phyloP scores from a whole-genome alignment of 2,113 vertebrate genomes.

The Crotalus helleri region DNA sequence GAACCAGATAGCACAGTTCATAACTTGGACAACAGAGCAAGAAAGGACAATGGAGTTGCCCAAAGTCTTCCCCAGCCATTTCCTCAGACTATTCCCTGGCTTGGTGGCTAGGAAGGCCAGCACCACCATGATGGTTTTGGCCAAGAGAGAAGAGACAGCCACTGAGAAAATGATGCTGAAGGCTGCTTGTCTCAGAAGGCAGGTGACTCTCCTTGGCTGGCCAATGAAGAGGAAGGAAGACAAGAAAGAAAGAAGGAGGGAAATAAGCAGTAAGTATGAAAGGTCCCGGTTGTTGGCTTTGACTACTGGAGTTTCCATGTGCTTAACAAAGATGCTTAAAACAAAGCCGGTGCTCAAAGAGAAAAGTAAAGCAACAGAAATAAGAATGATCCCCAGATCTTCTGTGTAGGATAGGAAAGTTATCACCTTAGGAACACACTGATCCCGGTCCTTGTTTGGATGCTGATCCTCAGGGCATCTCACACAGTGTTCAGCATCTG shows the following conservation, averaged over 20 bases:
- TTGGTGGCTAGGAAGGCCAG: too few relatives aligned
- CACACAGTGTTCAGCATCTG: too few relatives aligned
- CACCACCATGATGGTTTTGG: too few relatives aligned
- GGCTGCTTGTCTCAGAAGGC: too few relatives aligned
- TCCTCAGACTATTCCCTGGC: too few relatives aligned
- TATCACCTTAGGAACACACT: background rate
- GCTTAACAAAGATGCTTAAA: background rate
- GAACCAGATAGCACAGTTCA: background rate
- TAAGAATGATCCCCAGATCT: background rate
- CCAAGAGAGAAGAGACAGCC: too few relatives aligned
- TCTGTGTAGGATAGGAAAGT: background rate
- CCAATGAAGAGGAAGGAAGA: background rate
- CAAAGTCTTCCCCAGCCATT: too few relatives aligned
- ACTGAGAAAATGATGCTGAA: too few relatives aligned
- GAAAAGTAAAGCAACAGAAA: background rate
- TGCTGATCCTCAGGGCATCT: too few relatives aligned
- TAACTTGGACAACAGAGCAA: background rate
- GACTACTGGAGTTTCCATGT: background rate
- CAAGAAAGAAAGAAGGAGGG: background rate
- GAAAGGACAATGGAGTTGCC: too few relatives aligned
- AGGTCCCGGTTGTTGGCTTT: slow-evolving; percentile 1
- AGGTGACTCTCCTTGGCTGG: too few relatives aligned
- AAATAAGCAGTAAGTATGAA: background rate
- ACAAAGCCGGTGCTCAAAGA: background rate
- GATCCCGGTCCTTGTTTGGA: too few relatives aligned